Percentiles rank a stretch among this genome's conserved stretches.
These are phyloP conservation scores for Pterobdella sp. DNA, from an alignment of 2,888 invertebrate genomes.

Conservation along the genomic window DNA sequence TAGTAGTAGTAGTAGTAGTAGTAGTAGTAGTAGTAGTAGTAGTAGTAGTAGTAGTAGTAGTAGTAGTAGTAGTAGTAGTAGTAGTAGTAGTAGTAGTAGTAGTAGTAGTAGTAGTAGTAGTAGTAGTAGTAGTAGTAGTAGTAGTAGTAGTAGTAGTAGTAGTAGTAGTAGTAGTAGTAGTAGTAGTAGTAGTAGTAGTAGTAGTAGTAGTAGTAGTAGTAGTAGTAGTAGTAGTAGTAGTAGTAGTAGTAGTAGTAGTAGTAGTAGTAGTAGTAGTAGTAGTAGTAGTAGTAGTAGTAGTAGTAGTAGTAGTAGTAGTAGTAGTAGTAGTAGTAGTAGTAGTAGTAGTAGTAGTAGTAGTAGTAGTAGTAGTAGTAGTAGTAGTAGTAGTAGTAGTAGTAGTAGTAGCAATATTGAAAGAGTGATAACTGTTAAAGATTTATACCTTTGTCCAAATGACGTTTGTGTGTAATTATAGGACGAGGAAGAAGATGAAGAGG, in stretches of 20 bases:
- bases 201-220: not conserved
- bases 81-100: not conserved
- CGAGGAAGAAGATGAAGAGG: slow-evolving; percentile 4
- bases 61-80: not conserved
- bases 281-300: not conserved
- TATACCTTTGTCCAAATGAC: not conserved
- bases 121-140: not conserved
- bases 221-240: not conserved
- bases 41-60: not conserved
- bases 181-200: not conserved
- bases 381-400: not conserved
- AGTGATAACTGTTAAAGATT: not conserved
- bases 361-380: not conserved
- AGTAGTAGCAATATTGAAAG: not conserved
- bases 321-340: not conserved
- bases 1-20: slow-evolving; percentile 2
- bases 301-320: not conserved
- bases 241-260: not conserved
- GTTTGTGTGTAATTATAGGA: not conserved
- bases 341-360: not conserved
- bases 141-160: not conserved
- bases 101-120: not conserved
- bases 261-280: not conserved
- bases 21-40: slow-evolving; percentile 3
- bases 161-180: not conserved